Conservation (phyloP, 2,113 vertebrate species). For the Hipposideros armiger region DNA sequence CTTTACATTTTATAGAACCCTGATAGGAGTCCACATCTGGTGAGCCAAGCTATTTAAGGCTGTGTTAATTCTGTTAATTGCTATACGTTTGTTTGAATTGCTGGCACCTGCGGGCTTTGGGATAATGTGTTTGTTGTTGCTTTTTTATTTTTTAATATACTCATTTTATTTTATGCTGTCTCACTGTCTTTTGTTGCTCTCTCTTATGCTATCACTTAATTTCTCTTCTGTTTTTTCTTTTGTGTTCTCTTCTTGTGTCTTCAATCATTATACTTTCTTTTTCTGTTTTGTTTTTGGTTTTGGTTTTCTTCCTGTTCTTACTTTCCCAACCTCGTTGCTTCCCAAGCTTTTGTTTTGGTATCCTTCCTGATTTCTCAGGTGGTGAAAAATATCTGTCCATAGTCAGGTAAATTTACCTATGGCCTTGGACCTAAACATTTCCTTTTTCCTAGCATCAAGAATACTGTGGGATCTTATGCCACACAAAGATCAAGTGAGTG, state of each 20-base stretch:
- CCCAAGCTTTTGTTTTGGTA: neutral
- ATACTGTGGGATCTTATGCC: neutral
- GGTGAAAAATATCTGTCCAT: neutral
- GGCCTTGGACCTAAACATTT: neutral
- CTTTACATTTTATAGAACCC: conserved; percentile 89
- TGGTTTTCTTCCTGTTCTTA: neutral
- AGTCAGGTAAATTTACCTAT: neutral
- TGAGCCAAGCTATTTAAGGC: conserved; percentile 91
- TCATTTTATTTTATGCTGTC: conserved; percentile 60
- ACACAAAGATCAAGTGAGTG: neutral
- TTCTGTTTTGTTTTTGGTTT: neutral
- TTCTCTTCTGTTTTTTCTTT: conserved; percentile 31
- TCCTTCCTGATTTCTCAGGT: neutral
- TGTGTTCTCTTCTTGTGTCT: neutral
- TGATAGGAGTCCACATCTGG: conserved; percentile 90
- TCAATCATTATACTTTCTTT: neutral
- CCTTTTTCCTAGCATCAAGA: neutral
- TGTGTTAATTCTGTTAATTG: conserved; percentile 92
- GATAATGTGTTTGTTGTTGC: conserved; percentile 82
- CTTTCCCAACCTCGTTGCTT: neutral
- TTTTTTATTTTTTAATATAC: conserved; percentile 50
- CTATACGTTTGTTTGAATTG: conserved; percentile 89
- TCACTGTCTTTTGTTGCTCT: conserved; percentile 74
- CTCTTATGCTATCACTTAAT: neutral
- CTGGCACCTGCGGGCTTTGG: conserved; percentile 89